phyloP scores from a whole-genome alignment of 2,888 invertebrate genomes.

The Alcis repandata region DNA sequence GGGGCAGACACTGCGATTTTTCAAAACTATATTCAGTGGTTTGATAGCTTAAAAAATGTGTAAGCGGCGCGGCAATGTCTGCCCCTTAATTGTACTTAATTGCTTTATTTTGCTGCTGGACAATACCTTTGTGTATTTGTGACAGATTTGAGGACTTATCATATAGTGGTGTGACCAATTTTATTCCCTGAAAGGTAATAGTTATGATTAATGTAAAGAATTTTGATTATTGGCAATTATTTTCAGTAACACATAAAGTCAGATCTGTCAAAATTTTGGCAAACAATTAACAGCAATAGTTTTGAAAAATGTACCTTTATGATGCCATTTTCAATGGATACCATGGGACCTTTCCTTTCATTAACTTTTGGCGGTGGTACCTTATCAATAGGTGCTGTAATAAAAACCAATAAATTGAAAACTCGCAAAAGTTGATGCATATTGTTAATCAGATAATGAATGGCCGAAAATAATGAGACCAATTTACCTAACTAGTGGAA shows the following conservation, averaged over 20 bases:
- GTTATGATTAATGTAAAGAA: conserved; percentile 18
- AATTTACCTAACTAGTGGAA: no score
- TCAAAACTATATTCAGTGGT: neutral
- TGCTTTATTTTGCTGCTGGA: neutral
- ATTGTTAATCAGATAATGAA: no score
- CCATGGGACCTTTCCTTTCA: conserved; percentile 70
- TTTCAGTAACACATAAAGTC: neutral
- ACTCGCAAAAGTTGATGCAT: neutral
- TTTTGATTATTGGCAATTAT: neutral
- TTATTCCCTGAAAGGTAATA: conserved; percentile 62
- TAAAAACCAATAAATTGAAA: neutral
- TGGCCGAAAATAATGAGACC: no score
- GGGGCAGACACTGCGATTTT: no score
- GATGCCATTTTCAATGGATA: conserved; percentile 82
- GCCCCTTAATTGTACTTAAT: no score
- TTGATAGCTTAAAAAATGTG: no score
- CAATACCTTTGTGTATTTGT: conserved; percentile 56
- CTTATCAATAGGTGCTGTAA: conserved; percentile 52
- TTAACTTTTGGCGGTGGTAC: conserved; percentile 47
- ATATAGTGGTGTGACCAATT: conserved; percentile 58
- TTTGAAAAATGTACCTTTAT: conserved; percentile 67
- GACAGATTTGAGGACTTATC: conserved; percentile 50
- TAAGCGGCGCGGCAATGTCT: no score
- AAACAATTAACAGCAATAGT: neutral
- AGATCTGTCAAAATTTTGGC: neutral